phyloP scores from a whole-genome alignment of 1,140 invertebrate species.

The Calephelis nemesis region DNA sequence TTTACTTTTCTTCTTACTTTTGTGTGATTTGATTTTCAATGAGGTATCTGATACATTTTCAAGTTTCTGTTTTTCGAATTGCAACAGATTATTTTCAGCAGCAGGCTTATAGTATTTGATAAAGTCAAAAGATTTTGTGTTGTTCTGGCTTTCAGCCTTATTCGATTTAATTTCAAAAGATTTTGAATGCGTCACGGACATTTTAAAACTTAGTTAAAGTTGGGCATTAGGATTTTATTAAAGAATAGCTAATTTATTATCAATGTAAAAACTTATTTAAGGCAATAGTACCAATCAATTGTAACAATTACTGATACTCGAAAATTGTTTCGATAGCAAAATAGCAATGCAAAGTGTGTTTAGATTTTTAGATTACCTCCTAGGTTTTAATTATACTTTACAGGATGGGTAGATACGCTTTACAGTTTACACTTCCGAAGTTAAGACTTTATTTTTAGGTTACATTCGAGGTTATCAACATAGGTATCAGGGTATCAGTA shows the following conservation, averaged over 20 bases:
- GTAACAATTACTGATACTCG: no score
- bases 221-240: not conserved
- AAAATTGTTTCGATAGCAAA: no score
- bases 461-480: no score
- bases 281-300: no score
- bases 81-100: slow-evolving; percentile 37
- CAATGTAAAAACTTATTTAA: no score
- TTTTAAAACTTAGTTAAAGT: not conserved
- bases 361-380: no score
- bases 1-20: slow-evolving; percentile 41
- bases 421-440: no score
- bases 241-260: not conserved
- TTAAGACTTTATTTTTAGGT: no score
- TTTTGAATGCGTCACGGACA: slow-evolving; percentile 11
- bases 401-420: no score
- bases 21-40: slow-evolving; percentile 28
- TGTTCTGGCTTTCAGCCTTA: slow-evolving; percentile 18
- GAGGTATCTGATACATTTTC: slow-evolving; percentile 6
- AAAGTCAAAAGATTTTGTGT: slow-evolving; percentile 52
- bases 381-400: no score
- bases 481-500: no score
- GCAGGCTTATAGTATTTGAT: slow-evolving; percentile 47
- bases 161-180: slow-evolving; percentile 14
- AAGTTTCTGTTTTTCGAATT: slow-evolving; percentile 30
- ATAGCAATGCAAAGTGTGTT: no score